phyloP scores from a whole-genome alignment of 2,797 vertebrate genomes.

The Nannoperca obscura region DNA sequence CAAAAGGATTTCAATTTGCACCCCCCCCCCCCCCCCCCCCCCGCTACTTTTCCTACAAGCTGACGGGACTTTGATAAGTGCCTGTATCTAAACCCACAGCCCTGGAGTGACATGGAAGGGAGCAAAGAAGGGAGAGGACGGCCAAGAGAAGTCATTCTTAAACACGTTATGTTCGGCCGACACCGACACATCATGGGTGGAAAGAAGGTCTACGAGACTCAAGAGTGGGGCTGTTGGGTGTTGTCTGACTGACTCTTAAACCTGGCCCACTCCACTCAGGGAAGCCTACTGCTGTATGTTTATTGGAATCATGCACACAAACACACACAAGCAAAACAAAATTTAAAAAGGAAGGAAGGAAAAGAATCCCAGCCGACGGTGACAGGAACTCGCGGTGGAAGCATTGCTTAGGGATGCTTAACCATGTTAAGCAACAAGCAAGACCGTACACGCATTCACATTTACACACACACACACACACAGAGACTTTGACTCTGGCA shows the following conservation, averaged over 20 bases:
- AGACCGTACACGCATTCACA: constrained; percentile 30
- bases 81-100: constrained; percentile 74
- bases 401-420: constrained; percentile 43
- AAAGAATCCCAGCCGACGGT: constrained; percentile 42
- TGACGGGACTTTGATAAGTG: constrained; percentile 78
- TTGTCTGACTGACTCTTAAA: constrained; percentile 65
- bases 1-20: too few species aligned
- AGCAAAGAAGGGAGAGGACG: constrained; percentile 18
- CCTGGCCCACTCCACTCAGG: constrained; percentile 80
- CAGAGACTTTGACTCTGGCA: constrained; percentile 41
- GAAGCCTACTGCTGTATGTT: constrained; percentile 79
- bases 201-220: constrained; percentile 39
- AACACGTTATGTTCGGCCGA: constrained; percentile 6
- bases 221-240: constrained; percentile 61
- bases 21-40: constrained; percentile 20
- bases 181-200: constrained; percentile 7
- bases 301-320: constrained; percentile 65
- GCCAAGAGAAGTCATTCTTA: constrained; percentile 22
- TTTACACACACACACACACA: constrained; percentile 6
- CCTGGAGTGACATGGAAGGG: constrained; percentile 41
- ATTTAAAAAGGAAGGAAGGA: neutral
- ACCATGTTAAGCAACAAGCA: constrained; percentile 28
- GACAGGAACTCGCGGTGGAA: constrained; percentile 46
- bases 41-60: constrained; percentile 50
- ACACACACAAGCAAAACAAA: constrained; percentile 34